Conservation (phyloP, 2,113 vertebrate species). For the Eretmodus cyanostictus region DNA sequence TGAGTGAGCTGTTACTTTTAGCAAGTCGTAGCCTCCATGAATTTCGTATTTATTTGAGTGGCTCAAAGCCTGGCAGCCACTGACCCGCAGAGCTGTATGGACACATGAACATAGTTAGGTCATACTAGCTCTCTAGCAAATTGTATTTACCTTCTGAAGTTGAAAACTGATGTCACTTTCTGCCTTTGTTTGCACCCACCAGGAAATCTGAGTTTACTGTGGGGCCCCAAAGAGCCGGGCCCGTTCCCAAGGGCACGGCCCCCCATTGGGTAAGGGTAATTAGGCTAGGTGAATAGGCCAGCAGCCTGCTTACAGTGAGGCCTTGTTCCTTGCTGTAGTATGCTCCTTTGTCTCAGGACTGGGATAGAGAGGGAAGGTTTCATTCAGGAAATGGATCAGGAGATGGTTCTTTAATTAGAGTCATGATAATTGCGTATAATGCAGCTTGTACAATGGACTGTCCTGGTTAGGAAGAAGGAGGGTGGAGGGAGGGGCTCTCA, state of each 20-base stretch:
- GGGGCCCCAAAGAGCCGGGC: slow-evolving; percentile 31
- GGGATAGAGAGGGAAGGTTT: slow-evolving; percentile 34
- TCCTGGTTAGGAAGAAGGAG: neutral
- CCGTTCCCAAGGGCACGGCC: slow-evolving; percentile 51
- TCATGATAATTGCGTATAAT: slow-evolving; percentile 65
- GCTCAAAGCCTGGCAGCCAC: neutral
- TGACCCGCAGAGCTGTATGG: neutral
- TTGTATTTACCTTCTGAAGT: neutral
- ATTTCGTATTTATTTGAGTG: neutral
- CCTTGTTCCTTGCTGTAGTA: slow-evolving; percentile 67
- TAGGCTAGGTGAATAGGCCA: slow-evolving; percentile 74
- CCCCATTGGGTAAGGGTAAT: slow-evolving; percentile 64
- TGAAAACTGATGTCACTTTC: neutral
- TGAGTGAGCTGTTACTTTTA: slow-evolving; percentile 34
- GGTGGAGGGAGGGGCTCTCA: neutral
- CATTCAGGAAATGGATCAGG: slow-evolving; percentile 63
- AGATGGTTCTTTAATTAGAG: slow-evolving; percentile 65
- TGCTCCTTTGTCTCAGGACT: slow-evolving; percentile 55
- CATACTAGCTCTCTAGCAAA: neutral
- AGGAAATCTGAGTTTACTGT: slow-evolving; percentile 43
- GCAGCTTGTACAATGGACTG: slow-evolving; percentile 36
- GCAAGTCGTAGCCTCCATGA: slow-evolving; percentile 22
- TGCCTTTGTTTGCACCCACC: neutral
- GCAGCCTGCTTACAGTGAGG: slow-evolving; percentile 63
- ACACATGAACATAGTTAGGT: neutral